A percentile compares a stretch with the other conserved stretches of the same genome.
Evolutionary conservation across 2,797 vertebrate species (phyloP).

Genomic region (Notamacropus eugenii): DNA sequence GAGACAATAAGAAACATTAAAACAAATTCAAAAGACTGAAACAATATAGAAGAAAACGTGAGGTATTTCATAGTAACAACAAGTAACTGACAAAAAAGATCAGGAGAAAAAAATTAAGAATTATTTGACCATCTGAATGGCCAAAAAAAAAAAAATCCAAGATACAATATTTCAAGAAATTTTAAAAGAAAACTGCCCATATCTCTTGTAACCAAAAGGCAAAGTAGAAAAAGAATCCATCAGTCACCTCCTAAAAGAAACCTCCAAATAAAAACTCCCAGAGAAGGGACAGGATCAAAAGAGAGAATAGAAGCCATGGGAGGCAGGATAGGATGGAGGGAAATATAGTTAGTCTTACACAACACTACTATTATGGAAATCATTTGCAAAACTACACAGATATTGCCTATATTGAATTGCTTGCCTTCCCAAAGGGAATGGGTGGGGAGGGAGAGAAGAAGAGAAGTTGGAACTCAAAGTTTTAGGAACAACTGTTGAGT

Average conservation of each 20-base stretch:
- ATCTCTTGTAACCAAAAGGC: neutral
- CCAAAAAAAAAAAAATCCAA: neutral
- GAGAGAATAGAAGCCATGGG: no score
- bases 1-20: neutral
- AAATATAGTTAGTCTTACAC: no score
- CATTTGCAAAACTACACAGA: no score
- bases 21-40: neutral
- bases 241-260: neutral
- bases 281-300: no score
- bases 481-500: no score
- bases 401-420: no score
- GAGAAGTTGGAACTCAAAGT: no score
- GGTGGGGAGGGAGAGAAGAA: no score
- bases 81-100: neutral
- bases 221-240: neutral
- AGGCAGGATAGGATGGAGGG: no score
- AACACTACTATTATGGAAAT: no score
- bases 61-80: neutral
- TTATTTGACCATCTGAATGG: neutral
- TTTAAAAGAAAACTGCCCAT: neutral
- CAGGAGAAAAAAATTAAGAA: neutral
- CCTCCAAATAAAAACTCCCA: neutral
- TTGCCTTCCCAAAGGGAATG: no score
- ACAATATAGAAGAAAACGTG: neutral
- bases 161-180: neutral